Evolutionary conservation across 2,888 invertebrate genomes (phyloP).

Genomic region (Rhorus exstirpatorius): DNA sequence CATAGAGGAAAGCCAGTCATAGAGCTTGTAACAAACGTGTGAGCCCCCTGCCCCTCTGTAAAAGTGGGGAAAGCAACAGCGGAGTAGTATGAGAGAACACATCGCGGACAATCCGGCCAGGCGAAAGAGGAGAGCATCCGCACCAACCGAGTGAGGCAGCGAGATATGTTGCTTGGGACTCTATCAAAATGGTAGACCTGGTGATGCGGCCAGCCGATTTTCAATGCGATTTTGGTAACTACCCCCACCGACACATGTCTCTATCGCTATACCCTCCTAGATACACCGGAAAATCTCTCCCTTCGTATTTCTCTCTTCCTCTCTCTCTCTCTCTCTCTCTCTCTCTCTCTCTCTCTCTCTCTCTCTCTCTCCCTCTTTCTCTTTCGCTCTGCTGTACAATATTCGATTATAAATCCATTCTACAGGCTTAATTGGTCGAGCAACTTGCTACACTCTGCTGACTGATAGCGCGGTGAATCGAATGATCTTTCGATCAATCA

Average conservation of each 20-base stretch:
- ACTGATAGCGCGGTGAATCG: constrained; percentile 55
- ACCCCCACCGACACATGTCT: constrained; percentile 3
- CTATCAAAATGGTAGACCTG: constrained; percentile 80
- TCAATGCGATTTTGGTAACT: constrained; percentile 67
- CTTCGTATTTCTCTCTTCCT: constrained; percentile 30
- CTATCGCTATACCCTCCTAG: constrained; percentile 14
- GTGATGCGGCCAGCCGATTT: constrained; percentile 73
- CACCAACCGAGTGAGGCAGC: constrained; percentile 56
- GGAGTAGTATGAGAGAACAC: constrained; percentile 52
- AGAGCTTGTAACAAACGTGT: constrained; percentile 51
- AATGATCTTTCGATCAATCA: constrained; percentile 68
- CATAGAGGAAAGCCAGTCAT: constrained; percentile 53
- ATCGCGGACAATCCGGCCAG: constrained; percentile 53
- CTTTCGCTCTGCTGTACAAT: constrained; percentile 35
- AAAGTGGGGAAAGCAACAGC: constrained; percentile 45
- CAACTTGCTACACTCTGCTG: constrained; percentile 50
- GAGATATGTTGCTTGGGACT: constrained; percentile 74
- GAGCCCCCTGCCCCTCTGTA: constrained; percentile 4
- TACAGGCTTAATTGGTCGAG: constrained; percentile 72
- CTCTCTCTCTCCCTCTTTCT: constrained; percentile 2
- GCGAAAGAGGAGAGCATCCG: constrained; percentile 46
- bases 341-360: constrained; percentile 15
- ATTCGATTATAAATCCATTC: constrained; percentile 75
- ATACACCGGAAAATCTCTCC: constrained; percentile 36
- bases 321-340: background rate